Percentiles rank a stretch among this genome's conserved stretches.
Evolutionary conservation across 2,888 invertebrate species (phyloP).

Genomic region (Syrphus vitripennis): DNA sequence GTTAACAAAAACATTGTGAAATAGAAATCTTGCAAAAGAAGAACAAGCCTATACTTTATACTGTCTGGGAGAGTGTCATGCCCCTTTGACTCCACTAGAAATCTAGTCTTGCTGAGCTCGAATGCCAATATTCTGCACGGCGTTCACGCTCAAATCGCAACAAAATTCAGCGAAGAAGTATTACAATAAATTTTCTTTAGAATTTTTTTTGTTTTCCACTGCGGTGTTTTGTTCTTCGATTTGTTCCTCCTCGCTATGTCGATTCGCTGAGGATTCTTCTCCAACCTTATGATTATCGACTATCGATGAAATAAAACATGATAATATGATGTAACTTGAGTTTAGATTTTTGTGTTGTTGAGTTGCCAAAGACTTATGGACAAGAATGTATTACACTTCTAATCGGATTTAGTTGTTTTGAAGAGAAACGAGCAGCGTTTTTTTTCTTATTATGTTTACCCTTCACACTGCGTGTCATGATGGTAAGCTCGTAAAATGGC

Average conservation of each 20-base stretch:
- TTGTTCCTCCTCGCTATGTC: conserved; percentile 5
- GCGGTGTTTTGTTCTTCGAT: neutral
- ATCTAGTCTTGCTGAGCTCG: neutral
- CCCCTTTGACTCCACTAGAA: neutral
- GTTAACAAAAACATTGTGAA: neutral
- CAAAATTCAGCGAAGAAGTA: conserved; percentile 12
- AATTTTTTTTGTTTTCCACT: neutral
- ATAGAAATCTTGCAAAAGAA: neutral
- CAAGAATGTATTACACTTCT: conserved; percentile 41
- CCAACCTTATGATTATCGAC: neutral
- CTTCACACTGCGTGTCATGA: conserved; percentile 3
- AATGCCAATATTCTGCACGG: conserved; percentile 19
- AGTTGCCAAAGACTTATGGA: conserved; percentile 44
- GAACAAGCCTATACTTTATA: neutral
- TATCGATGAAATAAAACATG: conserved; percentile 46
- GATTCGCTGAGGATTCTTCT: conserved; percentile 11
- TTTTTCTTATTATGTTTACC: neutral
- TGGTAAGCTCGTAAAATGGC: conserved; percentile 38
- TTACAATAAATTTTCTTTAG: conserved; percentile 54
- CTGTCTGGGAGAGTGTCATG: neutral
- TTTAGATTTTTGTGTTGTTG: conserved; percentile 18
- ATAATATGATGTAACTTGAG: conserved; percentile 57
- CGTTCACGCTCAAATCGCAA: neutral
- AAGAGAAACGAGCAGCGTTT: conserved; percentile 18
- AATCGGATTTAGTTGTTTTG: conserved; percentile 48